Percentiles rank a stretch among this genome's conserved stretches.
Evolutionary conservation across 2,888 invertebrate species (phyloP).

Genomic region (Subacronicta megacephala): DNA sequence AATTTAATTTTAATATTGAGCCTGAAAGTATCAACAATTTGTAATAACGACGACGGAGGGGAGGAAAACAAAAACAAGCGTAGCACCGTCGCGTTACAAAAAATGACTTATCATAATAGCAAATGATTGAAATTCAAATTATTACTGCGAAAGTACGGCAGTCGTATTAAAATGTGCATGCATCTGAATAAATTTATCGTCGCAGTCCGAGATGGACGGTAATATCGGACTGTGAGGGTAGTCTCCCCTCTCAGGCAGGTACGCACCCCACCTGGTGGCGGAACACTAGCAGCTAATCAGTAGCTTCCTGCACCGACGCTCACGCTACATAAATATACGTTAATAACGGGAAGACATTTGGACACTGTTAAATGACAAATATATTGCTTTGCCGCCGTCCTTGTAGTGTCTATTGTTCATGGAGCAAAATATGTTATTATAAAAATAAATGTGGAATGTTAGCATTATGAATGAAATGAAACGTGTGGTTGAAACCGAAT

Average conservation of each 20-base stretch:
- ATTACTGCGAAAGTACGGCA: constrained; percentile 40
- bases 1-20: constrained; percentile 7
- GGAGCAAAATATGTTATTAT: background rate
- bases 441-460: too few relatives aligned
- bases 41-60: constrained; percentile 2
- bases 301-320: constrained; percentile 22
- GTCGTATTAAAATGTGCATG: constrained; percentile 74
- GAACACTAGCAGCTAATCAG: constrained; percentile 23
- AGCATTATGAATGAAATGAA: too few relatives aligned
- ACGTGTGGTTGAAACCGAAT: too few relatives aligned
- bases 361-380: constrained; percentile 25
- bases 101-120: constrained; percentile 44
- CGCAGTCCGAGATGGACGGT: constrained; percentile 49
- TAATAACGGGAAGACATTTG: constrained; percentile 16
- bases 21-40: constrained; percentile 6
- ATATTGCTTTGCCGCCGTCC: constrained; percentile 10
- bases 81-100: constrained; percentile 11
- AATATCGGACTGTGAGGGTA: constrained; percentile 34
- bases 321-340: constrained; percentile 21
- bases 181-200: constrained; percentile 70
- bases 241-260: constrained; percentile 1
- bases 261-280: constrained; percentile 8
- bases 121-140: constrained; percentile 59
- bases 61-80: constrained; percentile 3
- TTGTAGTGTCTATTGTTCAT: constrained; percentile 9